phyloP scores from a whole-genome alignment of 2,888 invertebrate species.

The Platycnemis pennipes region DNA sequence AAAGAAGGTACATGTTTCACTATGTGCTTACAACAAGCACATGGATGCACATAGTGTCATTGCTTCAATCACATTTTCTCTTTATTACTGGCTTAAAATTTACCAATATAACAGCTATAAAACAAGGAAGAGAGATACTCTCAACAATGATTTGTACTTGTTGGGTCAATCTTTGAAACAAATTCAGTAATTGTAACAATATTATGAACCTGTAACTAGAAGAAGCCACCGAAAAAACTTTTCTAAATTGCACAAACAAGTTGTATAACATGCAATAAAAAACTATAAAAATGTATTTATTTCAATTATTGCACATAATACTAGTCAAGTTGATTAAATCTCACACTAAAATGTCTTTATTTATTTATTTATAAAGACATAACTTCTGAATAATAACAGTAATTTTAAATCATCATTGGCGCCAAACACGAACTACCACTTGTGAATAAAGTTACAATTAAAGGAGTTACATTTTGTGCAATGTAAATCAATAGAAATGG shows the following conservation, averaged over 20 bases:
- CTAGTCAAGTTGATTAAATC: background rate
- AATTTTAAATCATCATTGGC: too few relatives aligned
- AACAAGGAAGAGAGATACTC: background rate
- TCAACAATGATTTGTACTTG: background rate
- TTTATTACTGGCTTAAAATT: background rate
- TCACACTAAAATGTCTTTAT: background rate
- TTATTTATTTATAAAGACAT: too few relatives aligned
- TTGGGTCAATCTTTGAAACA: background rate
- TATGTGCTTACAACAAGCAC: background rate
- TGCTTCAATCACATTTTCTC: background rate
- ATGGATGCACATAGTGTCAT: background rate
- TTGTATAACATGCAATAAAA: background rate
- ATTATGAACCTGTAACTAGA: background rate
- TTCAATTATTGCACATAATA: background rate
- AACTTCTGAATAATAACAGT: too few relatives aligned
- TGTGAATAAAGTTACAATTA: too few relatives aligned
- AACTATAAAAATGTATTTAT: background rate
- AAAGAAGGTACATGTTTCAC: background rate
- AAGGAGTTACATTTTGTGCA: too few relatives aligned
- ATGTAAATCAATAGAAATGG: too few relatives aligned
- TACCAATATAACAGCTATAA: background rate
- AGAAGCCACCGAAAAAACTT: background rate
- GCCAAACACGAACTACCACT: too few relatives aligned
- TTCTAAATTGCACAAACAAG: background rate
- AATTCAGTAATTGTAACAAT: background rate